Evolutionary conservation across 2,113 vertebrate genomes (phyloP), one percentile per base, ranked within the genome.

Genomic region (Proteles cristata): DNA sequence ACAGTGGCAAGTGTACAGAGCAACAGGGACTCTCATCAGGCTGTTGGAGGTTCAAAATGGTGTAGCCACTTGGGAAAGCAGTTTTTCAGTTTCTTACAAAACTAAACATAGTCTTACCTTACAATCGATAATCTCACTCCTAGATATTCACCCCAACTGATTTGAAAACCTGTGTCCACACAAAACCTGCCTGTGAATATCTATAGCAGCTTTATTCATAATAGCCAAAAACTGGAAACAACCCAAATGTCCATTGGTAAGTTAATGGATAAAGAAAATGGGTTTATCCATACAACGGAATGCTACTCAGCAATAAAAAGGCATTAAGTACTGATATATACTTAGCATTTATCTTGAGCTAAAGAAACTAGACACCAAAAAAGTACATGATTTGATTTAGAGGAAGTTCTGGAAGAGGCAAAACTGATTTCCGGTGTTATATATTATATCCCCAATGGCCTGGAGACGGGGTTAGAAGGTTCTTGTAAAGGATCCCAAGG

Each of bases 401-500:
- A 61, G 11, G 45, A 90, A 11, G 4, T 83, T 90, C 14, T 53
- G 55, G 65, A 43, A 82, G 87, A 86, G 17, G 23, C 25, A 83
- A 69, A 88, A 85, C 31, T 15, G 69, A 74, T 7, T 28, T 9
- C 28, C 0, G 25, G 7, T 68, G 8, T 50, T 50, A 66, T 23
- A 65, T 61, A 79, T 61, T 33, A 53, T 5, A 68, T 90, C 48
- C 31, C 4, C 2, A 4, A 33, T 35, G 7, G 14, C 53, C 68
- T 15, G 5, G 12, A 28, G 12, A 53, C 17, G 7, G 2, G 8
- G 0, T 33, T 31, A 53, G 12, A 1, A 0, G 17, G 11, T n/a
- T 50, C 2, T 17, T 69, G 26, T 53, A 12, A 50, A 45, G 31
- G 33, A 39, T n/a, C 77, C 45, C 33, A n/a, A 66, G 58, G 4